phyloP scores from a whole-genome alignment of 2,888 invertebrate species.

The Bellardia pandia region DNA sequence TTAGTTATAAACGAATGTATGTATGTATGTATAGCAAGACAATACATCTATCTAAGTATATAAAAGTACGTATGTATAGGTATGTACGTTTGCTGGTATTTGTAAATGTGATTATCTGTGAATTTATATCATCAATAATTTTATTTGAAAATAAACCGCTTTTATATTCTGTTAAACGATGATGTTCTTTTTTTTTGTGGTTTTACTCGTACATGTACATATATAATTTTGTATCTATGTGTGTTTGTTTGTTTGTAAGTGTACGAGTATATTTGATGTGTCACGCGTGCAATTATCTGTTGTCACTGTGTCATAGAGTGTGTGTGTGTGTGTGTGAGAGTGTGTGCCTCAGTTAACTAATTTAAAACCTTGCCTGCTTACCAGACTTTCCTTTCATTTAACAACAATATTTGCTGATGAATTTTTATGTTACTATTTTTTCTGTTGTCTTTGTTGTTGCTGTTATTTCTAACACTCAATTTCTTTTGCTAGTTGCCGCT shows the following conservation, averaged over 20 bases:
- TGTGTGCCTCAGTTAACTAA: neutral
- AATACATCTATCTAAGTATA: neutral
- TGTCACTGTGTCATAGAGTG: constrained; percentile 40
- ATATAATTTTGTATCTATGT: neutral
- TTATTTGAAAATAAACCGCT: constrained; percentile 52
- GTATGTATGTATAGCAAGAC: neutral
- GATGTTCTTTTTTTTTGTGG: constrained; percentile 8
- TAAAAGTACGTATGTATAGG: neutral
- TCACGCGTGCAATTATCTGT: constrained; percentile 65
- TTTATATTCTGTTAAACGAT: constrained; percentile 12
- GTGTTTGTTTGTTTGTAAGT: neutral
- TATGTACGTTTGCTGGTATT: neutral
- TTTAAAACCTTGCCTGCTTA: constrained; percentile 8
- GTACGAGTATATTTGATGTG: constrained; percentile 43
- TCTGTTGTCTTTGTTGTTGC: constrained; percentile 43
- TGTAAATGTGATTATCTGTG: constrained; percentile 52
- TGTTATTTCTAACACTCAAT: constrained; percentile 57
- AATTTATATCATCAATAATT: constrained; percentile 69
- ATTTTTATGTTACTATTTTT: constrained; percentile 51
- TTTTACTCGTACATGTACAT: neutral
- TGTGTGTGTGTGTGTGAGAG: neutral
- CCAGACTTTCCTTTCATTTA: constrained; percentile 35
- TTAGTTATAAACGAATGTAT: constrained; percentile 8
- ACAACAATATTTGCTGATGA: constrained; percentile 65
- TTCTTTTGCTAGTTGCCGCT: constrained; percentile 68